phyloP scores from a whole-genome alignment of 1,140 invertebrate genomes.

The Lanistes nyassanus region DNA sequence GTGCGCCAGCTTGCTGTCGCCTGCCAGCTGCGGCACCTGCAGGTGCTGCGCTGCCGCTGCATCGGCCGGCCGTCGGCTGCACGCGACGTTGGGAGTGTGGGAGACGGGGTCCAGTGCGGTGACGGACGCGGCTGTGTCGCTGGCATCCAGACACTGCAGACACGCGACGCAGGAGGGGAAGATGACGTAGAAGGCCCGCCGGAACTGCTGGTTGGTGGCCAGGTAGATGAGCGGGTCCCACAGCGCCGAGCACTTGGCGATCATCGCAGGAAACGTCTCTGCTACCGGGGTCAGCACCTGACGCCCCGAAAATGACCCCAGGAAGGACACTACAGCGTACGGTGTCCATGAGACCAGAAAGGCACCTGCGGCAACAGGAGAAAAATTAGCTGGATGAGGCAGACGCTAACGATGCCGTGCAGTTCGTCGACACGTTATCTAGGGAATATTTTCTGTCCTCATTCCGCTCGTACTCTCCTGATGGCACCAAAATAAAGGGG shows the following conservation, averaged over 20 bases:
- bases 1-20: too few species aligned
- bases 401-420: too few species aligned
- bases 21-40: too few species aligned
- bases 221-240: constrained; percentile 53
- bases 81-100: background rate
- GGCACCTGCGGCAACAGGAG: constrained; percentile 28
- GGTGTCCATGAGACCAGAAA: constrained; percentile 45
- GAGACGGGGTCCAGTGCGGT: background rate
- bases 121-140: background rate
- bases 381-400: background rate
- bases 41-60: too few species aligned
- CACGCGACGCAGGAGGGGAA: background rate
- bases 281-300: constrained; percentile 21
- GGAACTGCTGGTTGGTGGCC: constrained; percentile 41
- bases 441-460: too few species aligned
- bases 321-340: constrained; percentile 42
- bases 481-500: too few species aligned
- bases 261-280: constrained; percentile 35
- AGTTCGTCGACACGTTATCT: too few species aligned
- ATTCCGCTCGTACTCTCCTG: too few species aligned
- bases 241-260: constrained; percentile 43
- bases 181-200: background rate
- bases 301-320: constrained; percentile 34
- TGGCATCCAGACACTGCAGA: background rate
- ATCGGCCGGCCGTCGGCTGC: background rate